These are phyloP conservation scores for Ginglymostoma cirratum DNA, from an alignment of 2,113 vertebrate species.

Conservation along the genomic window DNA sequence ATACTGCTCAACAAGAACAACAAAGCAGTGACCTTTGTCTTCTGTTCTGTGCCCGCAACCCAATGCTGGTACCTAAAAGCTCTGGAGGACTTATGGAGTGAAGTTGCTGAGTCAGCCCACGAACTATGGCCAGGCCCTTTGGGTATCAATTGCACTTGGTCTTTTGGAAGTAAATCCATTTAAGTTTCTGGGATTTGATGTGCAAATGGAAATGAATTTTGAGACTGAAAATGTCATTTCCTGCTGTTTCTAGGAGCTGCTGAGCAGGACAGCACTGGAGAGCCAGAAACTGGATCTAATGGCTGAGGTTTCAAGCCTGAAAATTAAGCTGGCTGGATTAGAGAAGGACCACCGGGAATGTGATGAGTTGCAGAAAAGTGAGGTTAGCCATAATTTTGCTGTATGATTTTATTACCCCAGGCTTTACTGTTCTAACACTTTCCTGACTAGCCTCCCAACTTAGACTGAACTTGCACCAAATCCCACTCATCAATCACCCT, in stretches of 20 bases:
- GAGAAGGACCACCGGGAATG: slow-evolving; percentile 79
- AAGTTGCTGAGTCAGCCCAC: neutral
- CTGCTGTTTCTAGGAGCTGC: slow-evolving; percentile 67
- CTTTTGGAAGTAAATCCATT: neutral
- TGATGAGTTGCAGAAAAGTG: slow-evolving; percentile 84
- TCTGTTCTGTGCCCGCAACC: neutral
- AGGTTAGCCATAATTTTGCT: slow-evolving; percentile 60
- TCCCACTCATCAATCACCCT: neutral
- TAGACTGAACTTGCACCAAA: neutral
- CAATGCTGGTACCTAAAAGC: neutral
- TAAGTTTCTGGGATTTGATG: neutral
- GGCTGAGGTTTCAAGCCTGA: slow-evolving; percentile 89
- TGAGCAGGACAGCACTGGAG: slow-evolving; percentile 82
- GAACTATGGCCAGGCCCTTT: neutral
- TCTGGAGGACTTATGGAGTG: neutral
- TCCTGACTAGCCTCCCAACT: neutral
- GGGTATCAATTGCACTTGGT: neutral
- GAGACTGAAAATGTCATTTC: neutral
- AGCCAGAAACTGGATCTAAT: slow-evolving; percentile 86
- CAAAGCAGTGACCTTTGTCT: neutral
- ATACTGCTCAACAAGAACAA: neutral
- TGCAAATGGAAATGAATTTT: neutral
- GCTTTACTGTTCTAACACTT: neutral
- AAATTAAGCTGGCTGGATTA: slow-evolving; percentile 84
- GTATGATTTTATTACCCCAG: neutral